Base-by-base conservation (phyloP, 2,797 vertebrate genomes). In the Xenentodon cancila region DNA sequence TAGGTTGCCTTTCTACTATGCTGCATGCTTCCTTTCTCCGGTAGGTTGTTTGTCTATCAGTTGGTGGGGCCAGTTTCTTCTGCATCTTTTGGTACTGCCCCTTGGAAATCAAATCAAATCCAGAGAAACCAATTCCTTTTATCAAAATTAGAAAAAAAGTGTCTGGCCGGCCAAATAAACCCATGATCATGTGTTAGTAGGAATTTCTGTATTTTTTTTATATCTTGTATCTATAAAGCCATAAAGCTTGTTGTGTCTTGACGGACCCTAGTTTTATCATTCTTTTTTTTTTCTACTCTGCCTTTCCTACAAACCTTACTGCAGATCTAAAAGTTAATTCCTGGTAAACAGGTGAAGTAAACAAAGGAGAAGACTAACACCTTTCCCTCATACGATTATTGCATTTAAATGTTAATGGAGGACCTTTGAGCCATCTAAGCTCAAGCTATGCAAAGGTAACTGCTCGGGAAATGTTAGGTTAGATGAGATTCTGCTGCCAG, bases 381-480 rank as follows among this genome's bases (percentile, higher is more conserved):
- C 64, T 50, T 74, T 62, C 65, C 63, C 74, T 74, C 68, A 53
- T 66, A 46, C 27, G 34, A 73, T 68, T 53, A 77, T 79, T 82
- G 79, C 80, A 80, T 84, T 81, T 84, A 78, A 82, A 87, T 84
- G 86, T 87, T 88, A 88, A 89, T 85, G 71, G 78, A 82, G 86
- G 80, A 88, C 85, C 87, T 91, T 80, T 86, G 85, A 87, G 84
- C 81, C 86, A 75, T 74, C 64, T 75, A 67, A 75, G 81, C 83
- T 80, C 73, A 73, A 78, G 84, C 76, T 82, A 85, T 79, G 87
- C 87, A 88, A 85, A 91, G 88, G 84, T 89, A 90, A 88, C 82
- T 81, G 90, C 90, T 89, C 74, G 60, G 89, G 88, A 92, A 92
- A 90, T 89, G 88, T 91, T 91, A 91, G 90, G 89, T 92, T 92